A percentile compares a stretch with the other conserved stretches of the same genome.
phyloP scores from a whole-genome alignment of 2,797 vertebrate species.

The Tragopan temminckii region DNA sequence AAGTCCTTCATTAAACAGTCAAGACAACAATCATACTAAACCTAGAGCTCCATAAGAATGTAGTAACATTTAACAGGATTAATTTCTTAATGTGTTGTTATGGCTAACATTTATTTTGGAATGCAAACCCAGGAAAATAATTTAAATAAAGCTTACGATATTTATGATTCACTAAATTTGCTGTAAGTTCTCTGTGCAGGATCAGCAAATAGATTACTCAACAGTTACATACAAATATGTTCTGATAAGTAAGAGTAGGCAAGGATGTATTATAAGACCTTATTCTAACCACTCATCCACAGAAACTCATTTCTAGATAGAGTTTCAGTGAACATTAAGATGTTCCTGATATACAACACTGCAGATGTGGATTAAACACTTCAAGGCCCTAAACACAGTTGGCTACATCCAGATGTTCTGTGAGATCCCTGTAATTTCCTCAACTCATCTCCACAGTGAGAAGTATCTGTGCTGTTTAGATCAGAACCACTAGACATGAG shows the following conservation, averaged over 20 bases:
- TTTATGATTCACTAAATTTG: neutral
- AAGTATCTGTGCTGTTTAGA: neutral
- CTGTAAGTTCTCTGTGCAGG: neutral
- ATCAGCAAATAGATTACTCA: neutral
- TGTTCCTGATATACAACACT: neutral
- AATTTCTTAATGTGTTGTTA: slow-evolving; percentile 4
- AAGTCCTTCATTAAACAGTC: slow-evolving; percentile 1
- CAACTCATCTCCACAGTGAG: neutral
- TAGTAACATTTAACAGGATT: slow-evolving; percentile 20
- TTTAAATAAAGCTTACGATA: neutral
- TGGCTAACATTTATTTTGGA: slow-evolving; percentile 7
- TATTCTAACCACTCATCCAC: neutral
- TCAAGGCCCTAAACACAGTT: neutral
- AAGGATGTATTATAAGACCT: neutral
- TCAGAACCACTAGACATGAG: neutral
- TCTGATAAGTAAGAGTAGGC: neutral
- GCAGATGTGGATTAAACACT: neutral
- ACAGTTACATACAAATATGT: neutral
- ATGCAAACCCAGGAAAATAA: neutral
- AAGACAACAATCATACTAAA: slow-evolving; percentile 27
- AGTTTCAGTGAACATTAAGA: neutral
- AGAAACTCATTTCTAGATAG: neutral
- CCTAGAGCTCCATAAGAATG: slow-evolving; percentile 49
- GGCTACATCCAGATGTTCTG: neutral
- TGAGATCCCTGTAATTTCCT: neutral